A percentile compares a stretch with the other conserved stretches of the same genome.
Conservation (phyloP, 2,797 vertebrate species). For the Xenops minutus region DNA sequence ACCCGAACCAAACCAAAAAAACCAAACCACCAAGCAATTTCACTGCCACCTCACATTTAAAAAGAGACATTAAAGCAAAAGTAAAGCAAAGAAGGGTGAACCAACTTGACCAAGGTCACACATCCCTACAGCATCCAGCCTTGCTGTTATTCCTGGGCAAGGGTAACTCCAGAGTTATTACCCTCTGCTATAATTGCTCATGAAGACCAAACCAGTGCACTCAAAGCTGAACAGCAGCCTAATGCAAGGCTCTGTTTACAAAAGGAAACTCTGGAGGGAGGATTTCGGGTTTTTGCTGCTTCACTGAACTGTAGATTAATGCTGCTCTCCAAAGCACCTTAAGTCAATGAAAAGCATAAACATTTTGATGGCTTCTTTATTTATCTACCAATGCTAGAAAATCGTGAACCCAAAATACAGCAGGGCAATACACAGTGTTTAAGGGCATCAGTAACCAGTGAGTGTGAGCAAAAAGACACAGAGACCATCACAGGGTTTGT, state of each 20-base stretch:
- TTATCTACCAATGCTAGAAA: not conserved
- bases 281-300: slow-evolving; percentile 44
- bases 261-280: slow-evolving; percentile 34
- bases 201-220: slow-evolving; percentile 22
- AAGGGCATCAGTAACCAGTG: not conserved
- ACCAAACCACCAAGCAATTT: not conserved
- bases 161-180: not conserved
- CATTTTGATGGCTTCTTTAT: not conserved
- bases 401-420: not conserved
- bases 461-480: not conserved
- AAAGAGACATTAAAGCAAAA: not conserved
- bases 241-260: slow-evolving; percentile 4
- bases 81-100: not conserved
- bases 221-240: slow-evolving; percentile 34
- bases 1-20: not conserved
- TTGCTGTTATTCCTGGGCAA: not conserved
- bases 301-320: slow-evolving; percentile 60
- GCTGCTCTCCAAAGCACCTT: slow-evolving; percentile 21
- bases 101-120: not conserved
- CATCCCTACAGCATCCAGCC: not conserved
- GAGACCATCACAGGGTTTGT: not conserved
- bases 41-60: not conserved
- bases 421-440: not conserved
- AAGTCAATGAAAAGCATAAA: slow-evolving; percentile 39
- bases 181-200: slow-evolving; percentile 42